Evolutionary conservation across 92 coral and sea anemone genomes (phyloP).

Genomic region (Ricordea florida): DNA sequence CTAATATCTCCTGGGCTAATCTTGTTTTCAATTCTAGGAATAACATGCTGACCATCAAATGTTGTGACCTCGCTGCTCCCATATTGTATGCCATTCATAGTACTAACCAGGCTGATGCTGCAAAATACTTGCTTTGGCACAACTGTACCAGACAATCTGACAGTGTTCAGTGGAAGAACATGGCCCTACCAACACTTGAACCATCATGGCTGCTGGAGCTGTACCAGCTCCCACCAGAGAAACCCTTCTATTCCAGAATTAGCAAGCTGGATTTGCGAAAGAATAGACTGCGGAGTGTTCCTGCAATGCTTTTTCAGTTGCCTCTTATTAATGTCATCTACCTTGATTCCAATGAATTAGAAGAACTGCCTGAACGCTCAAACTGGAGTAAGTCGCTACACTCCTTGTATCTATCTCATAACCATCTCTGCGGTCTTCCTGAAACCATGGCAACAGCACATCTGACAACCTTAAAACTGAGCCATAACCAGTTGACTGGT

Average conservation of each 20-base stretch:
- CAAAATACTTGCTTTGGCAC: background rate
- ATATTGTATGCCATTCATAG: background rate
- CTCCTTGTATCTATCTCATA: conserved; percentile 43
- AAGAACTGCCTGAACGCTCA: conserved; percentile 39
- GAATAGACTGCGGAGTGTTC: conserved; percentile 45
- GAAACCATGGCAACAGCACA: conserved; percentile 24
- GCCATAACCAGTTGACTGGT: conserved; percentile 29
- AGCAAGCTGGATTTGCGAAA: conserved; percentile 49
- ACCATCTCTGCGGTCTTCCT: conserved; percentile 48
- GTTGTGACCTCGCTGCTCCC: conserved; percentile 2
- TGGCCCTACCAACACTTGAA: conserved; percentile 21
- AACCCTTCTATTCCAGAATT: conserved; percentile 8
- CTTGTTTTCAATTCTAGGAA: too few species aligned
- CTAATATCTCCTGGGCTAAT: too few species aligned
- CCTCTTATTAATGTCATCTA: conserved; percentile 35
- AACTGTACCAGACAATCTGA: background rate
- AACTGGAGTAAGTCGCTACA: conserved; percentile 40
- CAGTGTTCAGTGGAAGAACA: conserved; percentile 49
- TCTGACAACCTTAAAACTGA: conserved; percentile 41
- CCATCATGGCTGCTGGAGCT: conserved; percentile 25
- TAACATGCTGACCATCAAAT: too few species aligned
- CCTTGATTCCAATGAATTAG: conserved; percentile 38
- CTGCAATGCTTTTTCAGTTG: conserved; percentile 43
- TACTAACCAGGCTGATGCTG: background rate
- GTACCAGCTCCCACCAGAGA: background rate